Conservation (phyloP, 2,888 invertebrate species). For the Deroplatys truncata region DNA sequence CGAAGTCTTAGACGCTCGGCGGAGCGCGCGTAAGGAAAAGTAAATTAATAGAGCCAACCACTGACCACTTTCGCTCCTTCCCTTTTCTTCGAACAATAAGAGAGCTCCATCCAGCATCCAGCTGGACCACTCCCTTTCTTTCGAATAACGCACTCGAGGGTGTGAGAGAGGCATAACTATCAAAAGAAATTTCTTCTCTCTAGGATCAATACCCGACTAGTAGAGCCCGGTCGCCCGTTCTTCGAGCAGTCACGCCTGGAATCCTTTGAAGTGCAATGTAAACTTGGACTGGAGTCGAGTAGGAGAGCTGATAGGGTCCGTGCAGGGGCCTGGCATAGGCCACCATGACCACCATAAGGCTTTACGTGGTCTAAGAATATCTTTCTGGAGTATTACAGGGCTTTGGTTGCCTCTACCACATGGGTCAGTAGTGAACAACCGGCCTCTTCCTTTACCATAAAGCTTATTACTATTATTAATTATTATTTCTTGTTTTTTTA, state of each 20-base stretch:
- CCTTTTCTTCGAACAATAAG: neutral
- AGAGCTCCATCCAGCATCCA: neutral
- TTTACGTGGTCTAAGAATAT: neutral
- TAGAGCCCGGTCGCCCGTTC: neutral
- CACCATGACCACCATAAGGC: neutral
- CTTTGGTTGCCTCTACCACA: too few species aligned
- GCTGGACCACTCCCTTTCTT: neutral
- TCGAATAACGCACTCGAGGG: neutral
- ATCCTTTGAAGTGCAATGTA: neutral
- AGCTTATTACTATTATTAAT: too few species aligned
- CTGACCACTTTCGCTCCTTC: neutral
- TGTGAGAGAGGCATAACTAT: neutral
- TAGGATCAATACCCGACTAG: constrained; percentile 6
- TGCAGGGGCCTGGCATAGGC: too few species aligned
- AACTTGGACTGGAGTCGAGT: neutral
- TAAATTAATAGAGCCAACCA: neutral
- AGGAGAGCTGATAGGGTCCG: neutral
- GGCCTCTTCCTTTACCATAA: too few species aligned
- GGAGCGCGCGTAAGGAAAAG: neutral
- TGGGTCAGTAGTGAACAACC: too few species aligned
- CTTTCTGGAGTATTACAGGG: neutral
- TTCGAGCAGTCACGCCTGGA: neutral
- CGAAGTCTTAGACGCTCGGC: too few species aligned
- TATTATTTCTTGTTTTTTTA: too few species aligned
- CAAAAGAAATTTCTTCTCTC: neutral